Conservation (phyloP, 2,888 invertebrate species). For the Eilema griseolum region DNA sequence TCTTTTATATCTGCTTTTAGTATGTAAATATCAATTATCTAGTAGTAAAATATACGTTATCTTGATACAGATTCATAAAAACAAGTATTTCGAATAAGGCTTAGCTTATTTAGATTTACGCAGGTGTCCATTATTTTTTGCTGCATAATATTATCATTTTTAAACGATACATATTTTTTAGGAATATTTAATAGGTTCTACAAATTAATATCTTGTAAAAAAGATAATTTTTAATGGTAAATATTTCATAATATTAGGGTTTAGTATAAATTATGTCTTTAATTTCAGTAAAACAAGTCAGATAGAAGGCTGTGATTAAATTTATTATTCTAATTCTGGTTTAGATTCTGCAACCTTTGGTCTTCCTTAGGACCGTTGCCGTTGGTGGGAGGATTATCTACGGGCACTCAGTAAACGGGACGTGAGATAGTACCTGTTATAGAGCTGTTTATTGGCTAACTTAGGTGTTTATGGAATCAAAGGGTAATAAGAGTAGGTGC, state of each 20-base stretch:
- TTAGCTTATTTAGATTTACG: slow-evolving; percentile 12
- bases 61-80: slow-evolving; percentile 7
- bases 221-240: background rate
- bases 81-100: slow-evolving; percentile 9
- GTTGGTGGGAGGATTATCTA: no score
- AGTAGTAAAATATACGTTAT: slow-evolving; percentile 10
- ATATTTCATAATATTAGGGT: background rate
- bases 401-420: no score
- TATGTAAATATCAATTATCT: slow-evolving; percentile 32
- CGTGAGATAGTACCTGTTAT: no score
- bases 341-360: no score
- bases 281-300: no score
- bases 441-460: no score
- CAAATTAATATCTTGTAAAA: background rate
- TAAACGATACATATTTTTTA: background rate
- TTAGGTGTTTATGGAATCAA: no score
- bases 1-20: slow-evolving; percentile 19
- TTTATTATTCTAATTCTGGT: no score
- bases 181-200: background rate
- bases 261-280: no score
- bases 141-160: slow-evolving; percentile 1
- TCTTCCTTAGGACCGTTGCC: no score
- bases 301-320: no score
- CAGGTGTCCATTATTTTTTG: slow-evolving; percentile 16
- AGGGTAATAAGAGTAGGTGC: background rate